Evolutionary conservation across 2,113 vertebrate species (phyloP), one percentile per base, ranked within the genome.

Genomic region (Chaetura pelagica): DNA sequence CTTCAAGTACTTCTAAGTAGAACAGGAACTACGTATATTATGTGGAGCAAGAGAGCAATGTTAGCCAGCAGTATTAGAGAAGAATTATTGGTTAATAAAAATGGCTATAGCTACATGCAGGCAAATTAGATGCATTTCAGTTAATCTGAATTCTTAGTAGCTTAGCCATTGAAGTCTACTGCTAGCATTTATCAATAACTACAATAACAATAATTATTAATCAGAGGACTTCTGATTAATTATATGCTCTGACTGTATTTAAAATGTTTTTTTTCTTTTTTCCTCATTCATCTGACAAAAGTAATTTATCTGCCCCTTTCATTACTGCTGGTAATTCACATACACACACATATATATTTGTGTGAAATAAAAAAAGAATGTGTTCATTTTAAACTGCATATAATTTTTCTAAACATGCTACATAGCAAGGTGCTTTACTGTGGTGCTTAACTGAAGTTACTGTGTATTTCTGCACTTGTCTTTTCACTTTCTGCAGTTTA

Each of bases 161-260:
- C 76, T 93, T 83, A 95, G 69, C 80, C 72, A 76, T 80, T 95
- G 85, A 96, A 96, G 73, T 78, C 68, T 90, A 92, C 86, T 95
- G 86, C 35, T 69, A 90, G 84, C 57, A 87, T 97, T 97, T 93
- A 72, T 96, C 89, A 96, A 92, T 94, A 97, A 96, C 75, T 94
- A 90, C 93, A 97, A 97, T 97, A 97, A 94, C 48, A 91, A 95
- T 97, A 95, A 97, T 97, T 97, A 95, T 91, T 97, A 97, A 97
- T 97, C 94, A 95, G 85, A 90, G 68, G 52, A 84, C 73, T 59
- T 94, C 64, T 97, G 96, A 96, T 96, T 97, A 96, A 97, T 88
- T 94, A 97, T 82, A 69, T 61, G 46, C 68, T 97, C 75, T 92
- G 93, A 59, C 54, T 90, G 84, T 85, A 92, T 87, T 92, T 92